Conservation (phyloP, 2,113 vertebrate species). For the Hylia prasina region DNA sequence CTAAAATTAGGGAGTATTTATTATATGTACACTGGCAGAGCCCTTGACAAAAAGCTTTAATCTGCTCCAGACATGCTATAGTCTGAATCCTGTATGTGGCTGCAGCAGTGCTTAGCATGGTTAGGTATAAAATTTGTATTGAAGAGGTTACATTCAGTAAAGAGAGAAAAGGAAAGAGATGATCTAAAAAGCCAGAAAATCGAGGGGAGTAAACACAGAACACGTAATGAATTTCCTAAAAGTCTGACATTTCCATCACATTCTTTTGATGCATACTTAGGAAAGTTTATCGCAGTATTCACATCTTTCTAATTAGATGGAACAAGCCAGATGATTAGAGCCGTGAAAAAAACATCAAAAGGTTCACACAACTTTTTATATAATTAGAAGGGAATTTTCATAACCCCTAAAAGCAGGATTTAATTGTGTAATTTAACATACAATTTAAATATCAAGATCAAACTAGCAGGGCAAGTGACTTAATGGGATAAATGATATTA, state of each 20-base stretch:
- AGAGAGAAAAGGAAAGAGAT: background rate
- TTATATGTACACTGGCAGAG: background rate
- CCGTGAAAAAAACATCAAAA: constrained; percentile 64
- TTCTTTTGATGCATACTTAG: constrained; percentile 58
- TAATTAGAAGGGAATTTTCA: constrained; percentile 70
- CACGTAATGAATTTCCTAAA: constrained; percentile 40
- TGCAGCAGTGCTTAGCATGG: background rate
- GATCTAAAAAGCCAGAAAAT: background rate
- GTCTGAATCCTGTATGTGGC: background rate
- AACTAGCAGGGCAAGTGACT: constrained; percentile 78
- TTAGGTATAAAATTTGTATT: background rate
- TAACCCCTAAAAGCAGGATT: constrained; percentile 72
- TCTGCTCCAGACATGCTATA: background rate
- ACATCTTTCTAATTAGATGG: constrained; percentile 71
- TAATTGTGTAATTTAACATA: constrained; percentile 77
- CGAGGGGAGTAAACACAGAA: background rate
- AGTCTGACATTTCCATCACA: constrained; percentile 43
- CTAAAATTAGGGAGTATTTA: background rate
- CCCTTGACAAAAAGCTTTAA: background rate
- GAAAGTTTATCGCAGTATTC: constrained; percentile 59
- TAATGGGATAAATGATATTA: constrained; percentile 81
- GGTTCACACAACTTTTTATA: constrained; percentile 65
- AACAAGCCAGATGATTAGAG: constrained; percentile 66
- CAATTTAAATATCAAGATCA: constrained; percentile 82
- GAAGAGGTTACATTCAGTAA: background rate